A percentile compares a stretch with the other conserved stretches of the same genome.
Conservation (phyloP, 2,113 vertebrate genomes). For the Semicossyphus pulcher region DNA sequence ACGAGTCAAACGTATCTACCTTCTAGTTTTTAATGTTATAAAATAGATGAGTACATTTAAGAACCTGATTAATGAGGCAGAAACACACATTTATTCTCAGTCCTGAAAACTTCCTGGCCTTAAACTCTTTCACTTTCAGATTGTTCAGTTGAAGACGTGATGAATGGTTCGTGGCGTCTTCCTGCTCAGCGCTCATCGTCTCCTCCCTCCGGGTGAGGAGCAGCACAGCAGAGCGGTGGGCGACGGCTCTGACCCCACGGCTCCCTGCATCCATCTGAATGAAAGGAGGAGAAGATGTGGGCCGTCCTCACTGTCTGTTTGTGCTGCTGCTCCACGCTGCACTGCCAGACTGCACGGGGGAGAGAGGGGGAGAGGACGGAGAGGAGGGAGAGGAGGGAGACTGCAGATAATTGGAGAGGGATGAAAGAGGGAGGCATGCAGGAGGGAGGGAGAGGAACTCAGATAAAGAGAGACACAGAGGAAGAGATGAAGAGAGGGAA, state of each 20-base stretch:
- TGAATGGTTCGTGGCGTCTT: too few species aligned
- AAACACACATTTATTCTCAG: too few species aligned
- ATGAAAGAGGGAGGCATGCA: conserved; percentile 28
- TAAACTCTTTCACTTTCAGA: too few species aligned
- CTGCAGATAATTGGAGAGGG: conserved; percentile 42
- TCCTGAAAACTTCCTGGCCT: too few species aligned
- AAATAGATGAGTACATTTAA: too few species aligned
- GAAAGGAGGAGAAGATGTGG: conserved; percentile 48
- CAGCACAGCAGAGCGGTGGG: conserved; percentile 12
- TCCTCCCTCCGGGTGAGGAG: not conserved
- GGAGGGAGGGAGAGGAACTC: not conserved
- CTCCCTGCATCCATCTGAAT: conserved; percentile 47
- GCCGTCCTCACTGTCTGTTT: conserved; percentile 18
- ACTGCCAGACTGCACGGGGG: conserved; percentile 29
- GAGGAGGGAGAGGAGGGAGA: not conserved
- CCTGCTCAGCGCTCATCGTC: too few species aligned
- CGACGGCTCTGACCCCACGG: conserved; percentile 21
- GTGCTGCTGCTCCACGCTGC: too few species aligned
- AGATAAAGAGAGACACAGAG: conserved; percentile 25
- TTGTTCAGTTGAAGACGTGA: too few species aligned
- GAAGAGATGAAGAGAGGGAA: not conserved
- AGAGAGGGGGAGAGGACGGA: too few species aligned
- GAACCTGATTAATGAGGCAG: too few species aligned
- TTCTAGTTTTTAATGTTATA: too few species aligned
- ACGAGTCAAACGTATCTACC: too few species aligned